A percentile compares a stretch with the other conserved stretches of the same genome.
Evolutionary conservation across 2,797 vertebrate species (phyloP).

Genomic region (Taenioides sp.): DNA sequence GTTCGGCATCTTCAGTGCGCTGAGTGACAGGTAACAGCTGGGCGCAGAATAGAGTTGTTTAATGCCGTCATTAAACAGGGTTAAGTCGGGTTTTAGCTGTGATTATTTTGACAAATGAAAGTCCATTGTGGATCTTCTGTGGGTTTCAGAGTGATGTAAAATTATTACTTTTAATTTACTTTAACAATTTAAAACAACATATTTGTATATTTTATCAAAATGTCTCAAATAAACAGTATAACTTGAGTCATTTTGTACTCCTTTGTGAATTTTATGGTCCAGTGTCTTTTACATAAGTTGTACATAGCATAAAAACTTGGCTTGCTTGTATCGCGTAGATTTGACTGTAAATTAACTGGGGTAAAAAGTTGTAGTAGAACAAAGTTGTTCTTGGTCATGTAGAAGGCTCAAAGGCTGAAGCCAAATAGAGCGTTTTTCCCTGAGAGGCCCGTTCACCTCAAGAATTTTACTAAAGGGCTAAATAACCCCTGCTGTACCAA

Average conservation of each 20-base stretch:
- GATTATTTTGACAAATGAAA: too few species aligned
- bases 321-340: background rate
- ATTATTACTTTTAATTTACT: too few species aligned
- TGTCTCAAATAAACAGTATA: background rate
- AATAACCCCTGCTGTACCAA: background rate
- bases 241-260: background rate
- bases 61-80: too few species aligned
- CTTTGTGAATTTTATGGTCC: background rate
- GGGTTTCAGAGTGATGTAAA: too few species aligned
- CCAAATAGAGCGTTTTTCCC: background rate
- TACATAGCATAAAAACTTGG: background rate
- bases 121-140: too few species aligned
- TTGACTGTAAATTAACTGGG: background rate
- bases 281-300: background rate
- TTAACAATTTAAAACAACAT: too few species aligned
- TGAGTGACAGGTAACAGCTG: constrained; percentile 21
- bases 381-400: background rate
- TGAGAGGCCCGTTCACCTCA: background rate
- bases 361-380: background rate
- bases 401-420: constrained; percentile 1
- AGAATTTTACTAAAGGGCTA: background rate
- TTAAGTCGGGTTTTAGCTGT: too few species aligned
- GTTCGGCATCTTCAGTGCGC: constrained; percentile 4
- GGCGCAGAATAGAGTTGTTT: background rate
- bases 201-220: too few species aligned